Conservation (phyloP, 2,113 vertebrate genomes). For the Colistium nudipinnis region DNA sequence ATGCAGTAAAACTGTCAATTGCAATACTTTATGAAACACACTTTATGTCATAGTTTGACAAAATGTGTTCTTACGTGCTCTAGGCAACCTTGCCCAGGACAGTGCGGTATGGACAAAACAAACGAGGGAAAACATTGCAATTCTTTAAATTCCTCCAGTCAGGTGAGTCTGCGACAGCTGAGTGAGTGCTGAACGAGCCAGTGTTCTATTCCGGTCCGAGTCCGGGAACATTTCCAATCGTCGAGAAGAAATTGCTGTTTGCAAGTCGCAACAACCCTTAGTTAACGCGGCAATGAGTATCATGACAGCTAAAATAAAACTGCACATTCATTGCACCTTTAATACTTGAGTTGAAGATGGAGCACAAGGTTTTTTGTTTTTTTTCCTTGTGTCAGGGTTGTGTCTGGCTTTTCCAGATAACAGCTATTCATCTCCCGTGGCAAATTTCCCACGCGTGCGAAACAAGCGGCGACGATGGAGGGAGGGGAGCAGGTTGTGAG, state of each 20-base stretch:
- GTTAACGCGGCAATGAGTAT: neutral
- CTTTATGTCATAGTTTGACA: too few relatives aligned
- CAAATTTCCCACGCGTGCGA: constrained; percentile 39
- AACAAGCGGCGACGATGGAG: constrained; percentile 26
- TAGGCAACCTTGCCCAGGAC: too few relatives aligned
- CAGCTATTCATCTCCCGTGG: constrained; percentile 8
- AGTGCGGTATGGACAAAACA: too few relatives aligned
- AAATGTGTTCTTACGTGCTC: too few relatives aligned
- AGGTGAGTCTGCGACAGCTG: neutral
- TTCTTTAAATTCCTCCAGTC: neutral
- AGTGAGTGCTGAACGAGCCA: neutral
- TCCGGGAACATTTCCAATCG: neutral
- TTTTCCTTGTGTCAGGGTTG: neutral
- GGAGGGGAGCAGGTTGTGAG: constrained; percentile 46
- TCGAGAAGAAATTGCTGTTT: neutral
- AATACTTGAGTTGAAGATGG: neutral
- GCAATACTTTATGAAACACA: constrained; percentile 1
- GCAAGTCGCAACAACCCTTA: neutral
- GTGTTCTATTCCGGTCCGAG: neutral
- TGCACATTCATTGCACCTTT: neutral
- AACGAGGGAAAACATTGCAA: too few relatives aligned
- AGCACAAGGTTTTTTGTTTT: neutral
- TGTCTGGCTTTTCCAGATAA: constrained; percentile 13
- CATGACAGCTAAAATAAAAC: neutral
- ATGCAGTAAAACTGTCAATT: neutral